Base-by-base conservation (phyloP, 2,113 vertebrate genomes). In the Burhinus bistriatus region DNA sequence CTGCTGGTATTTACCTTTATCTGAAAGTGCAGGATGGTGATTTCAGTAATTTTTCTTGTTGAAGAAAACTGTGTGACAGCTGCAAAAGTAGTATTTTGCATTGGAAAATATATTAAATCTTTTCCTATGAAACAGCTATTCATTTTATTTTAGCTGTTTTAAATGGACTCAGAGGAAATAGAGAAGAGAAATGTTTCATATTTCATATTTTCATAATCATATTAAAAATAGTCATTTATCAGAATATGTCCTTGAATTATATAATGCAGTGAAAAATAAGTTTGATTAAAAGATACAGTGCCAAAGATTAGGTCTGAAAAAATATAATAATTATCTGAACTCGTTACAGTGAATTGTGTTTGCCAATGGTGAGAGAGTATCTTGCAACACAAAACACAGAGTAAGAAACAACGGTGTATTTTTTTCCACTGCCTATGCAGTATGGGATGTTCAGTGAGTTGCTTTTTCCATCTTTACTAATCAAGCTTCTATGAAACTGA, bases 391-490 rank as follows among this genome's bases (percentile, higher is more conserved):
- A 5, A 76, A 55, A 7, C 65, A 22, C 11, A 10, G 80, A 57
- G 38, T 40, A 40, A 78, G 92, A 85, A 87, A 84, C 58, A 45
- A 3, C 26, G 76, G 57, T 44, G 88, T 79, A 15, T 16, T 79
- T 92, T 89, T 97, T 97, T 95, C 96, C 95, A 83, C 61, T 88
- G 78, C 58, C 66, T 6, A 0, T 90, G 92, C 76, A 83, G n/a
- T 36, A 27, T 12, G 70, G 75, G 87, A 12, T 9, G 17, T 58
- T 73, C 78, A 23, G 22, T 68, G 85, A 95, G 70, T 17, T 64
- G 52, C 82, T 90, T 79, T 95, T 94, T 79, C 95, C 94, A 17
- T 13, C 82, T 64, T 75, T 52, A 12, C 49, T 51, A 16, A 58
- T 66, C 18, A 38, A 49, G 54, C 23, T 29, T 20, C 26, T 34